Evolutionary conservation across 1,140 invertebrate genomes (phyloP).

Genomic region (Drosophila miranda): DNA sequence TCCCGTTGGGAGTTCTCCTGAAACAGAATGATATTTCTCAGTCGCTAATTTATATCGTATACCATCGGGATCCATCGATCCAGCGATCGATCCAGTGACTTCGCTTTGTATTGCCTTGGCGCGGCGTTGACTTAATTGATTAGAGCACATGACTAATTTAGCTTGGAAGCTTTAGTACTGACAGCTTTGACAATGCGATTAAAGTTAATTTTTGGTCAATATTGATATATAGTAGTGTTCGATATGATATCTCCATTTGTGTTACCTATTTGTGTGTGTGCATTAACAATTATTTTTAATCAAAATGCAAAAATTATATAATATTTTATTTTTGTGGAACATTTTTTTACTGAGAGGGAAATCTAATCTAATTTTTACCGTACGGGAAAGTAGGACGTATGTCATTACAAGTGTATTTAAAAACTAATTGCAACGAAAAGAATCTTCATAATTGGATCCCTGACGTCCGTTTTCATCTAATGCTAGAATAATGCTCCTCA

Average conservation of each 20-base stretch:
- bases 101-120: slow-evolving; percentile 11
- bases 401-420: too few species aligned
- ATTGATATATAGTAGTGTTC: slow-evolving; percentile 50
- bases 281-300: slow-evolving; percentile 40
- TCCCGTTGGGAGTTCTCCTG: slow-evolving; percentile 4
- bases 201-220: slow-evolving; percentile 63
- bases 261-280: slow-evolving; percentile 39
- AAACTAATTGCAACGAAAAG: too few species aligned
- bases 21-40: slow-evolving; percentile 15
- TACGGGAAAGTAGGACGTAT: too few species aligned
- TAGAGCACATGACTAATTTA: slow-evolving; percentile 65
- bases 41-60: not conserved
- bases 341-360: slow-evolving; percentile 8
- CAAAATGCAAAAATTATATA: slow-evolving; percentile 29
- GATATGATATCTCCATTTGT: slow-evolving; percentile 15
- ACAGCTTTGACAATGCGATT: slow-evolving; percentile 66
- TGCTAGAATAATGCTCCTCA: slow-evolving; percentile 21
- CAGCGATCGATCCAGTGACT: slow-evolving; percentile 8
- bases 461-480: not conserved
- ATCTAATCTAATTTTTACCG: too few species aligned
- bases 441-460: too few species aligned
- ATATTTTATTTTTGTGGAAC: slow-evolving; percentile 9
- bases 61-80: not conserved
- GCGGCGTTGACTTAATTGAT: slow-evolving; percentile 54
- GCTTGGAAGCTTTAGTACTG: slow-evolving; percentile 28